Percentiles rank a stretch among this genome's conserved stretches.
Conservation (phyloP, 2,888 invertebrate species). For the Cordilura impudica region DNA sequence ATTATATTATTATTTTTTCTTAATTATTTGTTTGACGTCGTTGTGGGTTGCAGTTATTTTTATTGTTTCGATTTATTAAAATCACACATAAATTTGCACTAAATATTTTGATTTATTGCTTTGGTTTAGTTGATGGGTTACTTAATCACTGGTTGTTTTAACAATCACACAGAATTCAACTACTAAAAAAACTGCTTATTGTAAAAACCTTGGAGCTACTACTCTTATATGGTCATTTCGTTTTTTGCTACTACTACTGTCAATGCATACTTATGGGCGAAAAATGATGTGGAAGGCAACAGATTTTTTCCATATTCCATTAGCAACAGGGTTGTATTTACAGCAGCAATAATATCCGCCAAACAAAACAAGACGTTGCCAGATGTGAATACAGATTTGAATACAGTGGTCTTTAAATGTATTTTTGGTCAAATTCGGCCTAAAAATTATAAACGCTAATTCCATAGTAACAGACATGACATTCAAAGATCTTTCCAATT, state of each 20-base stretch:
- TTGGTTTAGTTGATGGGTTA: conserved; percentile 52
- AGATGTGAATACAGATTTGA: too few relatives aligned
- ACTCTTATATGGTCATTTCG: conserved; percentile 43
- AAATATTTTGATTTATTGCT: conserved; percentile 63
- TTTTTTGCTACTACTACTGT: conserved; percentile 52
- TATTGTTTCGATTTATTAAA: background rate
- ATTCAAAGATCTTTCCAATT: too few relatives aligned
- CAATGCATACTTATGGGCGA: conserved; percentile 60
- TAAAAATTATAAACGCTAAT: too few relatives aligned
- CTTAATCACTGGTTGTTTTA: conserved; percentile 52
- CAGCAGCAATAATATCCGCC: conserved; percentile 12
- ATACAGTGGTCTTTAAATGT: too few relatives aligned
- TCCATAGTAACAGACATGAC: too few relatives aligned
- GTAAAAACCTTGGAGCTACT: conserved; percentile 58
- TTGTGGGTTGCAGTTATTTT: background rate
- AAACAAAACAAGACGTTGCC: background rate
- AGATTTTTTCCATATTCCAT: conserved; percentile 27
- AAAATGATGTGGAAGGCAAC: conserved; percentile 34
- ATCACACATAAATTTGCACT: conserved; percentile 41
- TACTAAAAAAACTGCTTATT: conserved; percentile 35
- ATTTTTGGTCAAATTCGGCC: too few relatives aligned
- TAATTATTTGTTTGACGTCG: background rate
- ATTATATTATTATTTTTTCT: conserved; percentile 11
- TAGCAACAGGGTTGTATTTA: conserved; percentile 38
- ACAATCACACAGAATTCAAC: conserved; percentile 43